Percentiles rank a stretch among this genome's conserved stretches.
These are phyloP conservation scores for Halictus quadricinctus DNA, from an alignment of 2,888 invertebrate species.

Conservation along the genomic window DNA sequence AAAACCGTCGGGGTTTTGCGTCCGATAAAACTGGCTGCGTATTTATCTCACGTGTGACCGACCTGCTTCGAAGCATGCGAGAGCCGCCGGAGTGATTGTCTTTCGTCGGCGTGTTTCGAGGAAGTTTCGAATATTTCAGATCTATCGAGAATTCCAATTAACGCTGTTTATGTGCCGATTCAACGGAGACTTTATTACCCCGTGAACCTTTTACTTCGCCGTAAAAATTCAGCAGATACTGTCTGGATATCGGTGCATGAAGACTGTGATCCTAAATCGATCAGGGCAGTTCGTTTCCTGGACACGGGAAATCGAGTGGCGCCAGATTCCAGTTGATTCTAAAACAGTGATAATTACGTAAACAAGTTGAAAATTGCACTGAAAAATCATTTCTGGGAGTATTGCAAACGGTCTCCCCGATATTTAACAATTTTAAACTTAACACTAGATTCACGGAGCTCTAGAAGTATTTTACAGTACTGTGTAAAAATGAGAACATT, in stretches of 20 bases:
- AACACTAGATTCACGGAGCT: too few species aligned
- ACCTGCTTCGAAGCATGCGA: conserved; percentile 32
- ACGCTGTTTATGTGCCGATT: background rate
- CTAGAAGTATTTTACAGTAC: too few species aligned
- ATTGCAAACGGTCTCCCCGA: too few species aligned
- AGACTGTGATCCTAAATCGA: background rate
- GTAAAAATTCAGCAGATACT: background rate
- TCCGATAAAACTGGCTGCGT: conserved; percentile 28
- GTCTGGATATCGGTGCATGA: background rate
- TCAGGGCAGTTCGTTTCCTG: background rate
- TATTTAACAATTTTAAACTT: too few species aligned
- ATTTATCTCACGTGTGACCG: conserved; percentile 2
- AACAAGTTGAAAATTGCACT: too few species aligned
- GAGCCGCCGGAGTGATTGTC: conserved; percentile 11
- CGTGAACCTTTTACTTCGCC: background rate
- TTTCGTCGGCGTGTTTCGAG: background rate
- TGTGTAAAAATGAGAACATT: too few species aligned
- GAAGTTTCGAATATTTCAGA: conserved; percentile 17
- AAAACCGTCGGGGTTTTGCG: conserved; percentile 14
- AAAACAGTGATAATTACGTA: background rate
- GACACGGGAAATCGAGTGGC: background rate
- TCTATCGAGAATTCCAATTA: background rate
- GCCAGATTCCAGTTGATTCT: background rate
- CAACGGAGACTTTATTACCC: background rate
- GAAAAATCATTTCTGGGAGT: too few species aligned